These are phyloP conservation scores for Ranitomeya variabilis DNA, from an alignment of 2,113 vertebrate species.

Conservation along the genomic window DNA sequence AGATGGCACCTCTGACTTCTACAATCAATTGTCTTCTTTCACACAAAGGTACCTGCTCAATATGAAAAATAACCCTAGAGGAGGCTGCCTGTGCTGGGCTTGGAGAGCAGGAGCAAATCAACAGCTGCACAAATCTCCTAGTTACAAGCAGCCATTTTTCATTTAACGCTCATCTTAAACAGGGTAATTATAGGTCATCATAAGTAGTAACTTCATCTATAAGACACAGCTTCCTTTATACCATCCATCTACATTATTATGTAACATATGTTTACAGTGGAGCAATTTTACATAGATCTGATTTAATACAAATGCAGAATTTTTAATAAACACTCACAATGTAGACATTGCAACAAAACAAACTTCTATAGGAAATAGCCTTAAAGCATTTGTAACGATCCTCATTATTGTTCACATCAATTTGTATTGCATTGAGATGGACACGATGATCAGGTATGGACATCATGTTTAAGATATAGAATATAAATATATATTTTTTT, in stretches of 20 bases:
- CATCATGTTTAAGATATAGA: no score
- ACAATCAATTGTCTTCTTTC: constrained; percentile 35
- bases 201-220: neutral
- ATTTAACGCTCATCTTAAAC: neutral
- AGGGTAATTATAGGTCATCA: neutral
- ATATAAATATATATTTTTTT: no score
- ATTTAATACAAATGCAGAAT: no score
- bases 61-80: constrained; percentile 32
- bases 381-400: no score
- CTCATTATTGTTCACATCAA: no score
- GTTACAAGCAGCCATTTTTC: constrained; percentile 3
- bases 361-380: no score
- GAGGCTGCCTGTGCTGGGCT: neutral
- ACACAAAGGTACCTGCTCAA: constrained; percentile 22
- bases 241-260: neutral
- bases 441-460: no score
- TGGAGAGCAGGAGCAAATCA: neutral
- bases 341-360: no score
- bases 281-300: no score
- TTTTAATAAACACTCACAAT: no score
- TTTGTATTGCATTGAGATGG: no score
- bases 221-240: neutral
- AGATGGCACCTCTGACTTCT: constrained; percentile 20
- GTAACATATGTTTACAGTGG: no score
- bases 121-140: neutral